Conservation (phyloP, 2,113 vertebrate species). For the Numenius arquata region DNA sequence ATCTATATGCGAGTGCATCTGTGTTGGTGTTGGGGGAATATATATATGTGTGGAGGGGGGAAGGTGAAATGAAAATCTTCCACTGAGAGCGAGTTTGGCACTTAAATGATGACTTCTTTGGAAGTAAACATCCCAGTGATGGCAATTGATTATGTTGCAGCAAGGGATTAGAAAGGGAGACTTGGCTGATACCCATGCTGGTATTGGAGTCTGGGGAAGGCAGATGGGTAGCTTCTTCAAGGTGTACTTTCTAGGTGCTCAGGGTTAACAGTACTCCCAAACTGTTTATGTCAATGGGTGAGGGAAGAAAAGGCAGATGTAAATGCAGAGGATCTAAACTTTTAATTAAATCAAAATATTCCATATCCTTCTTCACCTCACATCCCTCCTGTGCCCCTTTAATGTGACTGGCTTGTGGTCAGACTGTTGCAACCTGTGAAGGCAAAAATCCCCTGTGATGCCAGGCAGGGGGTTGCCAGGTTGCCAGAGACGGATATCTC, state of each 20-base stretch:
- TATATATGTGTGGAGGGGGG: background rate
- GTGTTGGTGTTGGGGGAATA: background rate
- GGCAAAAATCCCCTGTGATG: background rate
- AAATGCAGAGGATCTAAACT: background rate
- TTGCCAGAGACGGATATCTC: background rate
- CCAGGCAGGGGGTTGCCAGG: background rate
- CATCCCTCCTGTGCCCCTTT: background rate
- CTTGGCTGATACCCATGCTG: background rate
- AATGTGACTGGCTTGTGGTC: background rate
- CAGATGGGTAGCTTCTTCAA: background rate
- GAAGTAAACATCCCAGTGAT: background rate
- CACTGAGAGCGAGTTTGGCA: background rate
- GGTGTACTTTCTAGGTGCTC: background rate
- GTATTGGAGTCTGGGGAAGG: background rate
- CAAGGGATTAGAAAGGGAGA: background rate
- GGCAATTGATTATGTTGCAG: background rate
- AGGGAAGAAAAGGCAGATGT: background rate
- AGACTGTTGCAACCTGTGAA: background rate
- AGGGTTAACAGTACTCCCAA: background rate
- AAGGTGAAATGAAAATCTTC: background rate
- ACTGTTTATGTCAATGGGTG: background rate
- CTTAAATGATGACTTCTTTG: background rate
- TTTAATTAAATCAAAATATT: background rate
- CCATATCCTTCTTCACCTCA: rapidly evolving
- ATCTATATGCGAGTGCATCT: background rate